These are phyloP conservation scores for Acrossocheilus wenchowensis DNA, from an alignment of 2,797 vertebrate species.

Conservation along the genomic window DNA sequence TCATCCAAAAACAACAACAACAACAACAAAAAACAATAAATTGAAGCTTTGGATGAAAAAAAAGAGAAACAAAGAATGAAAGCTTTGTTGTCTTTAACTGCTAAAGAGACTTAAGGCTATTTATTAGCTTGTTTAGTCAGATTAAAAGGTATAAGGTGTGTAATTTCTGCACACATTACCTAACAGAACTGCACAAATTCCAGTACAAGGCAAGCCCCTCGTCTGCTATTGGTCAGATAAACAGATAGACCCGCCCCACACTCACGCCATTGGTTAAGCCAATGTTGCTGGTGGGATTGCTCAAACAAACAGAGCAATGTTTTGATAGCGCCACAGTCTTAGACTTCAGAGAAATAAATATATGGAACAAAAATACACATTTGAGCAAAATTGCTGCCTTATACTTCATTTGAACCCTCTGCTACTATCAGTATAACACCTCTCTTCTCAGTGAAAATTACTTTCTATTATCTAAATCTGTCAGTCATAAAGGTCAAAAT, in stretches of 20 bases:
- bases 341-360: constrained; percentile 6
- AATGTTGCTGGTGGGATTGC: constrained; percentile 7
- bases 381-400: not conserved
- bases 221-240: not conserved
- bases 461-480: constrained; percentile 1
- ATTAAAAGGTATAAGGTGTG: constrained; percentile 16
- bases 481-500: not conserved
- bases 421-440: not conserved
- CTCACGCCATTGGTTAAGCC: constrained; percentile 4
- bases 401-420: not conserved
- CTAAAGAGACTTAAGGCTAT: constrained; percentile 21
- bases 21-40: not conserved
- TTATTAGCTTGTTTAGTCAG: constrained; percentile 13
- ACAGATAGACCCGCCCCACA: not conserved
- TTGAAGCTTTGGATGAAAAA: not conserved
- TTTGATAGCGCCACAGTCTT: not conserved
- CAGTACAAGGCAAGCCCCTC: not conserved
- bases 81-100: not conserved
- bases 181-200: constrained; percentile 2
- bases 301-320: constrained; percentile 39
- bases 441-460: not conserved
- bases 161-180: constrained; percentile 1
- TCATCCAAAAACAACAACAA: not conserved
- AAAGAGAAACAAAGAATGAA: not conserved
- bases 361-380: not conserved